Base-by-base conservation (phyloP, 2,888 invertebrate species). In the Piscicola geometra region DNA sequence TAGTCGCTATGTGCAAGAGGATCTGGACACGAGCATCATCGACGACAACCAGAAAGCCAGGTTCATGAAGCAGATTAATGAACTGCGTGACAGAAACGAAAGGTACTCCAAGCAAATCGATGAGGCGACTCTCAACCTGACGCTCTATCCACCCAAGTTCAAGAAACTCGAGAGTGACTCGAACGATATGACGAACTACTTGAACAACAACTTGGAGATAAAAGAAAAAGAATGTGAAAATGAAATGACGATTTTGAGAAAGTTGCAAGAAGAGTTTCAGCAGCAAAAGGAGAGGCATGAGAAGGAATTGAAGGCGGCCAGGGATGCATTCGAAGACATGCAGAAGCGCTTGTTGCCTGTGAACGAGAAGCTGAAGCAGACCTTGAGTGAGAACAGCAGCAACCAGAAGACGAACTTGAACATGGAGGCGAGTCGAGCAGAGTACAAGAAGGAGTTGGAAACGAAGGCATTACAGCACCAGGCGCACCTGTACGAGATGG, bases 81-180 rank as follows among this genome's bases (percentile, higher is more conserved):
- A 73, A 35, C 60, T 73, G 25, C 21, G 36, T 33, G 33, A 73
- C 3, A 73, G 73, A 28, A 33, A 52, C n/a, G 73, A 73, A n/a
- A 73, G 64, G 52, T 73, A 36, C 36, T 33, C 73, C 3, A 18
- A n/a, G n/a, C 73, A 73, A 41, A 60, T 64, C 15, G 73, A 73
- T 35, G 73, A 73, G 64, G 18, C 35, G 35, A 73, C 30, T 33
- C n/a, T 73, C 0, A 73, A 73, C 21, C 41, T 73, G 33, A 73
- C 60, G 1, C 25, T 73, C 1, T 73, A 73, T 60, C 73, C 73
- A 25, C n/a, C 73, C 12, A 73, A 73, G 52, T 73, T 73, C 41
- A 52, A 60, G n/a, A 73, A 73, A 36, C 52, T 73, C 1, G 73
- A 73, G 35, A 52, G 32, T n/a, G 73, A 73, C 41, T 60, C 73